Evolutionary conservation across 2,888 invertebrate species (phyloP).

Genomic region (Monochamus alternatus): DNA sequence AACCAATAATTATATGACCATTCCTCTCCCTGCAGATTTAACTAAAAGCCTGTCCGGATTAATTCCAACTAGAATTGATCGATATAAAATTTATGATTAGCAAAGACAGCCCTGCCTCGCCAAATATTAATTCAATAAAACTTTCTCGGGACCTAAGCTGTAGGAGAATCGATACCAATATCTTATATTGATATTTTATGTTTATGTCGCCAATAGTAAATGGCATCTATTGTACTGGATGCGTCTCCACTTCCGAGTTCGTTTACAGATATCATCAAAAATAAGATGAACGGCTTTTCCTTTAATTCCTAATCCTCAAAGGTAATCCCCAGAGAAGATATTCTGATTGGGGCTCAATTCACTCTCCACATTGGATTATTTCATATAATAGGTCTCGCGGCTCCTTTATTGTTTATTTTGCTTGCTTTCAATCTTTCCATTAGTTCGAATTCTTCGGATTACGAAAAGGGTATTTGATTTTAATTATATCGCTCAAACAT

Average conservation of each 20-base stretch:
- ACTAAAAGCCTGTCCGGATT: slow-evolving; percentile 18
- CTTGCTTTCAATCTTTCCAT: slow-evolving; percentile 35
- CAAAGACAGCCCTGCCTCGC: slow-evolving; percentile 14
- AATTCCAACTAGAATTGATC: slow-evolving; percentile 17
- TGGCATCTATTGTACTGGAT: slow-evolving; percentile 16
- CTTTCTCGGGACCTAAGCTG: slow-evolving; percentile 9
- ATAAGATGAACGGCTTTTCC: slow-evolving; percentile 13
- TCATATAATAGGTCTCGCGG: slow-evolving; percentile 34
- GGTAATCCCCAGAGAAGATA: slow-evolving; percentile 37
- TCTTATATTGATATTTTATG: slow-evolving; percentile 36
- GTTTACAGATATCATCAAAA: slow-evolving; percentile 34
- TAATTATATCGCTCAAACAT: slow-evolving; percentile 30
- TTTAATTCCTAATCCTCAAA: slow-evolving; percentile 28
- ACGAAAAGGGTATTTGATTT: slow-evolving; percentile 26
- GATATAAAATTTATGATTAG: slow-evolving; percentile 13
- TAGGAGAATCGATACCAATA: slow-evolving; percentile 16
- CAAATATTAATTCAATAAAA: slow-evolving; percentile 29
- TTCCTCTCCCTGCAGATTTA: slow-evolving; percentile 9
- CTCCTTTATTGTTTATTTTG: slow-evolving; percentile 39
- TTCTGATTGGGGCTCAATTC: slow-evolving; percentile 40
- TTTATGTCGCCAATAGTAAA: slow-evolving; percentile 24
- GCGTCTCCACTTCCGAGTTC: slow-evolving; percentile 27
- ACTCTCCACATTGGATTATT: slow-evolving; percentile 39
- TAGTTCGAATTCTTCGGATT: slow-evolving; percentile 40
- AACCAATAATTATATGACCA: neutral